Base-by-base conservation (phyloP, 1,140 invertebrate genomes). In the Harlomillsia oculata region DNA sequence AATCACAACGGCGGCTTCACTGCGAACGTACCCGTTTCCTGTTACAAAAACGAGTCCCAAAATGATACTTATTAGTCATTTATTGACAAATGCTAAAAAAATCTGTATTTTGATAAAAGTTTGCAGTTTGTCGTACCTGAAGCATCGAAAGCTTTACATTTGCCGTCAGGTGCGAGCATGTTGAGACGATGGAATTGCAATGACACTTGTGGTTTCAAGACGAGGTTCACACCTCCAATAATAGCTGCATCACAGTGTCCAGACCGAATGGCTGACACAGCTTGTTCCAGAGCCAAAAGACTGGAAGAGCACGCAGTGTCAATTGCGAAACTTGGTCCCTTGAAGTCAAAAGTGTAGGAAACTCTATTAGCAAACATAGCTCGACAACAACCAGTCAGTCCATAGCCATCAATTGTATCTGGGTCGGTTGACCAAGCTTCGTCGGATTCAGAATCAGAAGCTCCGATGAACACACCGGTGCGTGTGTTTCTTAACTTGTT, bases 231-330 rank as follows among this genome's bases (percentile, higher is more conserved):
- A 52, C 92, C 93, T 34, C 84, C 92, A 9, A 98, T 89, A 53
- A 98, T 79, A 2, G 94, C 94, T 6, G 88, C 79, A 67, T 98
- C 93, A 72, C 91, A 95, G 66, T 88, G 82, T 1, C 89, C 90
- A 25, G 76, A 75, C 34, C 83, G 76, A 41, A 98, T 93, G 14
- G 88, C 84, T 6, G 73, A 70, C 13, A 90, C 76, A 13, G 93
- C 95, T 67, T 94, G 85, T 66, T 90, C 81, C 66, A 97, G 71
- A 1, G 89, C 93, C 68, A 88, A 81, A 67, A 95, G 71, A 45
- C 88, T 89, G 59, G 91, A 95, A 0, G 92, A 96, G 72, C 94
- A 98, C 1, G 94, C 94, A 8, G 94, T 96, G 72, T 98, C 94
- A 5, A 97, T 72, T 4, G 88, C 82, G 71, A 85, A 94, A 71